Percentiles rank a stretch among this genome's conserved stretches.
Conservation (phyloP, 2,113 vertebrate species). For the Poeciliopsis turrubarensis region DNA sequence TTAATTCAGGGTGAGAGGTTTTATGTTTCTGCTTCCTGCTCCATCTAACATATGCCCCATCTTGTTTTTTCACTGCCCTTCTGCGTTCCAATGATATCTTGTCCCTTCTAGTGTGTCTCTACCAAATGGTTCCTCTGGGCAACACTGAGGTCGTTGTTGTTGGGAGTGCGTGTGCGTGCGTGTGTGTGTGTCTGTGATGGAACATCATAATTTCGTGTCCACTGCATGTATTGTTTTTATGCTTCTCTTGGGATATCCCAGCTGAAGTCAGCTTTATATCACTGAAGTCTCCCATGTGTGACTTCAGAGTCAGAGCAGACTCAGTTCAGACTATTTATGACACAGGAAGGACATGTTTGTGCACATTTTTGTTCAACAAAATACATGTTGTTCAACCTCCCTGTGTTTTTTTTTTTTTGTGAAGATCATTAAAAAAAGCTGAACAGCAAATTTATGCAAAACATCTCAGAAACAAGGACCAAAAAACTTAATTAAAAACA, state of each 20-base stretch:
- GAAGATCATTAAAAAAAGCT: too few relatives aligned
- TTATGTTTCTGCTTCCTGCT: not conserved
- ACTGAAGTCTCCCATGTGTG: conserved; percentile 70
- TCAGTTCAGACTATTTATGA: conserved; percentile 75
- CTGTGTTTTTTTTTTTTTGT: not conserved
- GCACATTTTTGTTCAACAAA: conserved; percentile 61
- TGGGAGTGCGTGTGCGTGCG: too few relatives aligned
- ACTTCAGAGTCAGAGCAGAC: conserved; percentile 72
- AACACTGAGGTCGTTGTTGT: conserved; percentile 41
- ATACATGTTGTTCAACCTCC: conserved; percentile 50
- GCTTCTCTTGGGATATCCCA: conserved; percentile 68
- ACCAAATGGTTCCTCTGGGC: conserved; percentile 64
- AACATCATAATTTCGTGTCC: conserved; percentile 39
- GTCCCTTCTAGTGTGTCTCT: conserved; percentile 56
- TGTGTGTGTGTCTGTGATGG: conserved; percentile 17
- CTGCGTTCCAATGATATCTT: conserved; percentile 38
- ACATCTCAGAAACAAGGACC: too few relatives aligned
- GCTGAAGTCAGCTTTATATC: conserved; percentile 74
- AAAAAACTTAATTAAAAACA: too few relatives aligned
- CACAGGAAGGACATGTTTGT: conserved; percentile 71
- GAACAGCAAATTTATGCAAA: too few relatives aligned
- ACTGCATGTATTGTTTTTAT: conserved; percentile 60
- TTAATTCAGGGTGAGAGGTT: conserved; percentile 12
- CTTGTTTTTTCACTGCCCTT: conserved; percentile 28
- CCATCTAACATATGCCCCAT: not conserved